Evolutionary conservation across 2,797 vertebrate genomes (phyloP), one percentile per base, ranked within the genome.

Genomic region (Bryconaethiops microstoma): DNA sequence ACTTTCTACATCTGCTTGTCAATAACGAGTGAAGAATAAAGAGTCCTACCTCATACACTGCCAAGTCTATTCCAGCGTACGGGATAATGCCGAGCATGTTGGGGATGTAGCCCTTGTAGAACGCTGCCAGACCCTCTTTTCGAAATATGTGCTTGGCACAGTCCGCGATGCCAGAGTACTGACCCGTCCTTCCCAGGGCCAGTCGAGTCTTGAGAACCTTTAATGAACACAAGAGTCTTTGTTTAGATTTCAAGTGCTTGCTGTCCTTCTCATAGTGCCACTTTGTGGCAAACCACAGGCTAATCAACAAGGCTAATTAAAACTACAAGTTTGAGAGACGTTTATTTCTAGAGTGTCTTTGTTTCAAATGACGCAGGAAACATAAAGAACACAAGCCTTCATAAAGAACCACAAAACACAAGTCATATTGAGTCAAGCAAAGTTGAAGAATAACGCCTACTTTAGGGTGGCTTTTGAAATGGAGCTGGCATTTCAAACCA

Each of bases 1-100:
- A 13, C 59, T 29, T 13, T 62, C 12, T 35, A 17, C 29, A 64
- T 64, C 29, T 64, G 62, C 23, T 10, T 16, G 5, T 17, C 60
- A 63, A 12, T 23, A 39, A 3, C 8, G 39, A 35, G 3, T 19
- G 45, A 10, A 25, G 62, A 39, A 57, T 19, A 48, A 19, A 4
- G 29, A 64, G 29, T 45, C 42, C 59, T 84, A 98, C 97, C 96
- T 99, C 97, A 4, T 99, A 99, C 65, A 99, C 95, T 0, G 97
- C 97, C 74, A 99, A 90, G 91, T 99, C 97, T 7, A 99, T 98
- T 23, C 97, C 97, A 13, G 97, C 97, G 0, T 99, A 99, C 0
- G 97, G 97, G 87, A 99, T 98, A 91, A 99, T 99, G n/a, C 97
- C 97, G 62, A 99, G 84, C 95, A 98, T 95, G 89, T 99, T 99